phyloP scores from a whole-genome alignment of 1,140 invertebrate genomes.

The Battus philenor region DNA sequence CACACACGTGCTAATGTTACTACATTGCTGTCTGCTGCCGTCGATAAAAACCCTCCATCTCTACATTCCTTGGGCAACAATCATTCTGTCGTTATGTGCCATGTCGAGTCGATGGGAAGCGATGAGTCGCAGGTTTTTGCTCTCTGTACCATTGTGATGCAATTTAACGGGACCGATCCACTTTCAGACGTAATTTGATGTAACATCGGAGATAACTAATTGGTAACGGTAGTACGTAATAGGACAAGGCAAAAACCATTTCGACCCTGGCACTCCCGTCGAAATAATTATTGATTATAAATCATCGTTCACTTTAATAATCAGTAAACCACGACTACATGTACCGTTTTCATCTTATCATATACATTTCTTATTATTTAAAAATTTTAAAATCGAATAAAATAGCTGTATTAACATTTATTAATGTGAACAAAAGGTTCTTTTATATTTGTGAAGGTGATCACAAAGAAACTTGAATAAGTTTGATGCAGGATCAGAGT shows the following conservation, averaged over 20 bases:
- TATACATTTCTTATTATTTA: too few relatives aligned
- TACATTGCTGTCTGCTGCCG: neutral
- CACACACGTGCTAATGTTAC: conserved; percentile 13
- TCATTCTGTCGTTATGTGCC: conserved; percentile 10
- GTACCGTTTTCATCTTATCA: too few relatives aligned
- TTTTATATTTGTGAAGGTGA: too few relatives aligned
- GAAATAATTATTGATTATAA: too few relatives aligned
- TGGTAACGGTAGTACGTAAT: conserved; percentile 43
- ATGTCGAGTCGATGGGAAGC: conserved; percentile 17
- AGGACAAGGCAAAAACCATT: conserved; percentile 33
- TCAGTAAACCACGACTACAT: too few relatives aligned
- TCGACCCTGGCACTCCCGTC: conserved; percentile 22
- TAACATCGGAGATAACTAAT: conserved; percentile 50
- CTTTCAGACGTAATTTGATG: conserved; percentile 49
- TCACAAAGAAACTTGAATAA: too few relatives aligned
- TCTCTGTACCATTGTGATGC: conserved; percentile 42
- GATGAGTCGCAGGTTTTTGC: conserved; percentile 40
- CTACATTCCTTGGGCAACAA: neutral
- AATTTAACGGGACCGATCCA: conserved; percentile 38
- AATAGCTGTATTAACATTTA: too few relatives aligned
- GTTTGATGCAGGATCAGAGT: too few relatives aligned
- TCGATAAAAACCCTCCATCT: conserved; percentile 2
- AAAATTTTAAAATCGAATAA: too few relatives aligned
- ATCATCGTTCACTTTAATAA: too few relatives aligned
- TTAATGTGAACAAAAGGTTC: too few relatives aligned